Evolutionary conservation across 2,113 vertebrate species (phyloP).

Genomic region (Desmodus rotundus): DNA sequence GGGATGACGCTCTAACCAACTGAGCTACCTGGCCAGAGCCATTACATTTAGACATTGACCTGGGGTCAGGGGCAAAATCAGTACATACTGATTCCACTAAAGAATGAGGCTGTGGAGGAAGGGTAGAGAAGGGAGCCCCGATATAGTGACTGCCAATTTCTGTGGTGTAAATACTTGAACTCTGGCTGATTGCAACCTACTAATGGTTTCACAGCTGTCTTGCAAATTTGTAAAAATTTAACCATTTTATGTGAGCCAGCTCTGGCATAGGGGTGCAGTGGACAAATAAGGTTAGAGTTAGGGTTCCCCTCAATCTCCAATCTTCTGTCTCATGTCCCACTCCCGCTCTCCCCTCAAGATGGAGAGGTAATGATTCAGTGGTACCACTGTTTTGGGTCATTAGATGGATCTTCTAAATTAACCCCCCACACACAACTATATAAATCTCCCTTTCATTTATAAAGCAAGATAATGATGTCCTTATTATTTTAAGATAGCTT

Average conservation of each 20-base stretch:
- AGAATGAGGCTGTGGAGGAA: accelerated
- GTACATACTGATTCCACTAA: not conserved
- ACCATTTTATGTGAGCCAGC: not conserved
- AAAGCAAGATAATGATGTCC: not conserved
- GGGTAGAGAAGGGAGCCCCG: not conserved
- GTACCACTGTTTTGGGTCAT: not conserved
- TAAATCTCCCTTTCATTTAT: not conserved
- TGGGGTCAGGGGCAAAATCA: too few relatives aligned
- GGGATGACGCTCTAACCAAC: not conserved
- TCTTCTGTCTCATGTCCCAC: not conserved
- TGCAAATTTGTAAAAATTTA: not conserved
- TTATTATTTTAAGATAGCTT: not conserved
- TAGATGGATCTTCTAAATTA: not conserved
- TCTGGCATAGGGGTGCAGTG: not conserved
- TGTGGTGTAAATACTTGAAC: not conserved
- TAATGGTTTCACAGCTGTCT: not conserved
- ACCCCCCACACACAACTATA: not conserved
- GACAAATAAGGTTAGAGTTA: not conserved
- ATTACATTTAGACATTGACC: not conserved
- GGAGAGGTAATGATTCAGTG: not conserved
- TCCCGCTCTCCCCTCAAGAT: not conserved
- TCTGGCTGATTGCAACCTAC: not conserved
- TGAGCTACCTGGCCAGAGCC: not conserved
- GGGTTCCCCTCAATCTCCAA: not conserved
- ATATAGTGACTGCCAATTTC: not conserved